phyloP scores from a whole-genome alignment of 2,113 vertebrate genomes.

The Catharus bicknelli region DNA sequence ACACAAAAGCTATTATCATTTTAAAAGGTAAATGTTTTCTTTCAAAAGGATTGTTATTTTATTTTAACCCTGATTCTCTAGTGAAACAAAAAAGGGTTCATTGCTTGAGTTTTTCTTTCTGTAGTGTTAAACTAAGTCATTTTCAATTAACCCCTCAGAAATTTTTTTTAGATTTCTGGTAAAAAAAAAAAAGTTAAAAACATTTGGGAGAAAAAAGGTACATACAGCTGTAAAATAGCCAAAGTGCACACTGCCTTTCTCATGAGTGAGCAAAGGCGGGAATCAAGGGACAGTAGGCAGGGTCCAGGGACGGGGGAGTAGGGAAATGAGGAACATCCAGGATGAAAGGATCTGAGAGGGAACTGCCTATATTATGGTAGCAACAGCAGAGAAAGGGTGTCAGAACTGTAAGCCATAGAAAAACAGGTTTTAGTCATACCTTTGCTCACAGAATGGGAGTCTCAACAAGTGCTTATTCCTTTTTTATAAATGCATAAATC shows the following conservation, averaged over 20 bases:
- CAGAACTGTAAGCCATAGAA: not conserved
- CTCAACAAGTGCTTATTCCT: not conserved
- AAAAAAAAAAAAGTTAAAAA: not conserved
- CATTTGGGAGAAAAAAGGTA: not conserved
- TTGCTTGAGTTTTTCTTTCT: not conserved
- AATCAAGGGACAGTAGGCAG: not conserved
- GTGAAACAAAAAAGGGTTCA: not conserved
- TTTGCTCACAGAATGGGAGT: not conserved
- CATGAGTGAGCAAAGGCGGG: too few species aligned
- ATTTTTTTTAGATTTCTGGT: not conserved
- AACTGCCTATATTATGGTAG: not conserved
- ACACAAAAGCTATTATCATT: not conserved
- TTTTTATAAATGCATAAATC: not conserved
- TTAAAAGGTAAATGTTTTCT: not conserved
- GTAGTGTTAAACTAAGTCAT: not conserved
- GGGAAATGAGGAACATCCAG: not conserved
- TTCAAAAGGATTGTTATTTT: not conserved
- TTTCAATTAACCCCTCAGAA: not conserved
- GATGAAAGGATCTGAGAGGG: not conserved
- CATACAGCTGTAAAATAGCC: not conserved
- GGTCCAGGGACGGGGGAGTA: not conserved
- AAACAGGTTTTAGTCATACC: not conserved
- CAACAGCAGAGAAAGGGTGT: not conserved
- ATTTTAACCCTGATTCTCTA: not conserved
- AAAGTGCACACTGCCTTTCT: not conserved